Conservation (phyloP, 2,797 vertebrate species). For the Kryptopterus vitreolus region DNA sequence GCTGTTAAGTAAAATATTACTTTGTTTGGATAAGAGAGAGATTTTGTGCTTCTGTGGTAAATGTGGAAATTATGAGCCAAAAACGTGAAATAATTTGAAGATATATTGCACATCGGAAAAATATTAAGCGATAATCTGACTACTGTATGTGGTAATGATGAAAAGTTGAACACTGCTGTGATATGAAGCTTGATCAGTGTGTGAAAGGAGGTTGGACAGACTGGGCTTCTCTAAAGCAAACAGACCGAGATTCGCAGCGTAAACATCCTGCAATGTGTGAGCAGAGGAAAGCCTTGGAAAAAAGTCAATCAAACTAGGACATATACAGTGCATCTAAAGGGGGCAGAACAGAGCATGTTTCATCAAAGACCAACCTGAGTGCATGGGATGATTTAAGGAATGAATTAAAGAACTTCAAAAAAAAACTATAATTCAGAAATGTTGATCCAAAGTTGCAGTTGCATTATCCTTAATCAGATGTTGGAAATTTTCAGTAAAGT, state of each 20-base stretch:
- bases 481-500: neutral
- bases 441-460: neutral
- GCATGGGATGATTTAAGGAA: no score
- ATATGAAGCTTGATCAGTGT: conserved; percentile 34
- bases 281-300: conserved; percentile 31
- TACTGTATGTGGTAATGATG: no score
- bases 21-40: neutral
- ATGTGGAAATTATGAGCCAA: neutral
- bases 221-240: conserved; percentile 63
- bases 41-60: neutral
- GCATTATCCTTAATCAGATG: neutral
- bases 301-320: conserved; percentile 22
- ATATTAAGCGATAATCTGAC: neutral
- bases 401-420: no score
- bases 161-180: neutral
- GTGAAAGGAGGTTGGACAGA: conserved; percentile 36
- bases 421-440: no score
- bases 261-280: conserved; percentile 61
- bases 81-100: neutral
- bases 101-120: neutral
- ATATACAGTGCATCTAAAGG: neutral
- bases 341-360: neutral
- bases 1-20: neutral
- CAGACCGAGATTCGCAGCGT: conserved; percentile 56
- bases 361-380: neutral